Base-by-base conservation (phyloP, 1,140 invertebrate species). In the Lordiphosa collinella region DNA sequence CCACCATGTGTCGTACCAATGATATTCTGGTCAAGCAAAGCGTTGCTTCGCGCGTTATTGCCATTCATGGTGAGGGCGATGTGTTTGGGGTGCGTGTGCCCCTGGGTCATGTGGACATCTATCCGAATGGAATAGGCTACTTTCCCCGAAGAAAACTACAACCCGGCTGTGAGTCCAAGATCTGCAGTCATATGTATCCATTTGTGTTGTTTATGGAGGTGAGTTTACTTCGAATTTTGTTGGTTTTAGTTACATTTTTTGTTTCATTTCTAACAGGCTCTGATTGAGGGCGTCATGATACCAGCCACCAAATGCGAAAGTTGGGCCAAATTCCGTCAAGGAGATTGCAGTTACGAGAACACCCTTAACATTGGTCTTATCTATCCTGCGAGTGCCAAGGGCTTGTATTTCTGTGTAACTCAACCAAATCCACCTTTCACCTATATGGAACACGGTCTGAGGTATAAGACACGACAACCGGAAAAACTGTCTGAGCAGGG, bases 171-270 rank as follows among this genome's bases (percentile, higher is more conserved):
- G 66, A 73, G 4, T 80, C 70, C 22, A 84, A 72, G 6, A 65
- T 80, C 37, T 88, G 86, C 61, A 88, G 80, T 38, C 86, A 88
- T 40, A 86, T 88, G 80, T 88, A 88, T 34, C 75, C 86, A 0
- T 88, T 88, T 46, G 58, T 88, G 7, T 48, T 88, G 1, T 88
- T 88, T 34, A 88, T 88, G 86, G 86, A 88, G 63, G 63, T 67
- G 6, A 37, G 40, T 0, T 13, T 5, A 9, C 2, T 0, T 18
- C 0, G 1, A 0, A 0, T 1, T 16, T 0, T 0, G 8, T 22
- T 0, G 31, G 18, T 6, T 1, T 14, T 22, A 13, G 12, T 0
- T 12, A 22, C 32, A 0, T 8, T 4, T 25, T 29, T n/a, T 16
- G 6, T 3, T 0, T 0, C 14, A 6, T 25, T 10, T 9, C 25